phyloP scores from a whole-genome alignment of 2,113 vertebrate genomes.

The Spermophilus dauricus region DNA sequence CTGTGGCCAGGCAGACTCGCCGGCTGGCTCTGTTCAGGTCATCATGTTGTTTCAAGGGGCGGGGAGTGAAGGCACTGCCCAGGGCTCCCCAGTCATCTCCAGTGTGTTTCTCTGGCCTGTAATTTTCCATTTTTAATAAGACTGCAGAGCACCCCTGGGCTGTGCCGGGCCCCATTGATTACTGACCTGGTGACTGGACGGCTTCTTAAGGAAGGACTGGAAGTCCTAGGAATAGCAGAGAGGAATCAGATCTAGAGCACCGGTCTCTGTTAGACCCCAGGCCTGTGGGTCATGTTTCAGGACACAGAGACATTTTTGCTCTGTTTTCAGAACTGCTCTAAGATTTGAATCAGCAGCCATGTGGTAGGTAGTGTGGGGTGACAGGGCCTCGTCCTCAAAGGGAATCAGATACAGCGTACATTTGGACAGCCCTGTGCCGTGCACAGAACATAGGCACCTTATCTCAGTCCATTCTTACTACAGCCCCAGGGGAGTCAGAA shows the following conservation, averaged over 20 bases:
- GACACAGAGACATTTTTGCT: background rate
- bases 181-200: too few species aligned
- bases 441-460: background rate
- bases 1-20: background rate
- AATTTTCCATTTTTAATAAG: background rate
- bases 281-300: background rate
- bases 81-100: background rate
- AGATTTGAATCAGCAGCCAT: background rate
- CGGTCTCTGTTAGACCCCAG: background rate
- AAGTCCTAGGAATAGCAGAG: background rate
- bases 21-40: background rate
- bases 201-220: background rate
- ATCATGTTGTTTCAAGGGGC: background rate
- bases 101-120: background rate
- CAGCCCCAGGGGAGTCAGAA: background rate
- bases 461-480: too few species aligned
- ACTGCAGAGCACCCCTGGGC: background rate
- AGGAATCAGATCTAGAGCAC: background rate
- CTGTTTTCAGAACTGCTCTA: background rate
- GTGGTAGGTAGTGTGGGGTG: background rate
- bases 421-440: background rate
- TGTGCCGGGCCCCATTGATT: background rate
- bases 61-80: background rate
- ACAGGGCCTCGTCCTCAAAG: background rate
- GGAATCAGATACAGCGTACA: rapidly evolving